Base-by-base conservation (phyloP, 2,797 vertebrate species). In the Coranthus polyacanthus region DNA sequence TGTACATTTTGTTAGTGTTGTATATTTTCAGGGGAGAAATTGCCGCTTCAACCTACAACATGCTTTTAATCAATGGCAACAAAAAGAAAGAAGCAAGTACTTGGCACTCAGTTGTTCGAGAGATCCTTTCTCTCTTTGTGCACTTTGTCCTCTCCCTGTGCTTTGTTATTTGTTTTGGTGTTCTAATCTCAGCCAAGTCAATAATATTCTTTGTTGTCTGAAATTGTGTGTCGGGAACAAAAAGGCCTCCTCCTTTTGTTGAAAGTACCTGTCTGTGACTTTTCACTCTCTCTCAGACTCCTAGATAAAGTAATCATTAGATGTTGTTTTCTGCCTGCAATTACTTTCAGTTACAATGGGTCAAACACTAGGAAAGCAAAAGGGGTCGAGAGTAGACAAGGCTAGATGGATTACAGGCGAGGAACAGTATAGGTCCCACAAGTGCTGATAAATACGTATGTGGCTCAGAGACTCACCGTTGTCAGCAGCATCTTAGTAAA, bases 121-220 rank as follows among this genome's bases (percentile, higher is more conserved):
- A 79, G 89, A 90, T 84, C 85, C 80, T 84, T 89, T 92, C 83
- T 90, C 78, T 86, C 88, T 87, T 84, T 87, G 88, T 90, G 88
- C 88, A 88, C 91, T 93, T 90, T 92, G 93, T 93, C 91, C 91
- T 85, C 80, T 87, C 85, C 62, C 88, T 70, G 79, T 88, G 87
- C 90, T 91, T 92, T 89, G 89, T 94, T 94, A 93, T 94, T 94
- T 94, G 91, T 94, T 94, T 93, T 92, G 90, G 87, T 93, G 92
- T 94, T 94, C 93, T 94, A 94, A 94, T 95, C 94, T 94, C 88
- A 88, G 80, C 88, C 88, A 68, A 93, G 93, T 95, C 94, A 94
- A 95, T 95, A 94, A 94, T 94, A 94, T 94, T 94, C 92, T 95
- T 95, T 94, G 94, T 94, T 88, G 90, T 92, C 87, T 91, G 92